These are phyloP conservation scores for Hafferia zeledoni DNA, from an alignment of 2,797 vertebrate genomes.

Conservation along the genomic window DNA sequence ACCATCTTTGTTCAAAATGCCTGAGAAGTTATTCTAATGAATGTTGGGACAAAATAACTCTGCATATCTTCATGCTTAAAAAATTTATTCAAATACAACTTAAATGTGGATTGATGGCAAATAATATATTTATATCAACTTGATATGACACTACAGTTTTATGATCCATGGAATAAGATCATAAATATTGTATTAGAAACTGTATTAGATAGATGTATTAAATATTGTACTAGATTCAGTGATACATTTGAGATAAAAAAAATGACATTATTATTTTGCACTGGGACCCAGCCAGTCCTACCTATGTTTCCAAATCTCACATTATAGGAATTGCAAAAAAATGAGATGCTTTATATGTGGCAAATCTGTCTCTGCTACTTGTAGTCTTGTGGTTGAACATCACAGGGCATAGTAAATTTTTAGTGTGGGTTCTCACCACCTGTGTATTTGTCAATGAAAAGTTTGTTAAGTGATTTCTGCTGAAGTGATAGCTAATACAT, in stretches of 20 bases:
- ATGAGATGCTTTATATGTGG: background rate
- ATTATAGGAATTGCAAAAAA: background rate
- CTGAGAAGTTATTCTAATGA: background rate
- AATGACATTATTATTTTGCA: background rate
- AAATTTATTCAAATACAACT: background rate
- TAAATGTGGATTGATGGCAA: background rate
- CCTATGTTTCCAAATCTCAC: background rate
- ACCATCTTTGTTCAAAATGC: background rate
- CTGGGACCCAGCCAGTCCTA: background rate
- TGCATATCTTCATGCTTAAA: background rate
- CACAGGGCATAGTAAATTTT: background rate
- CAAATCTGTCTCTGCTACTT: background rate
- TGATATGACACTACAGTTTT: background rate
- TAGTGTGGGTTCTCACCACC: background rate
- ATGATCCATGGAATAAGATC: background rate
- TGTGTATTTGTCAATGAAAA: background rate
- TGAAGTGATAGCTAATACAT: background rate
- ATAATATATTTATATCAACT: background rate
- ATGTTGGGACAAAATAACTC: background rate
- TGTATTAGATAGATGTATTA: background rate
- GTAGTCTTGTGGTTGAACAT: background rate
- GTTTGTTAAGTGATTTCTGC: background rate
- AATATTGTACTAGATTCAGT: background rate
- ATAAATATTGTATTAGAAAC: background rate
- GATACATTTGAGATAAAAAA: background rate